Evolutionary conservation across 2,113 vertebrate genomes (phyloP), one percentile per base, ranked within the genome.

Genomic region (Oryzias javanicus): DNA sequence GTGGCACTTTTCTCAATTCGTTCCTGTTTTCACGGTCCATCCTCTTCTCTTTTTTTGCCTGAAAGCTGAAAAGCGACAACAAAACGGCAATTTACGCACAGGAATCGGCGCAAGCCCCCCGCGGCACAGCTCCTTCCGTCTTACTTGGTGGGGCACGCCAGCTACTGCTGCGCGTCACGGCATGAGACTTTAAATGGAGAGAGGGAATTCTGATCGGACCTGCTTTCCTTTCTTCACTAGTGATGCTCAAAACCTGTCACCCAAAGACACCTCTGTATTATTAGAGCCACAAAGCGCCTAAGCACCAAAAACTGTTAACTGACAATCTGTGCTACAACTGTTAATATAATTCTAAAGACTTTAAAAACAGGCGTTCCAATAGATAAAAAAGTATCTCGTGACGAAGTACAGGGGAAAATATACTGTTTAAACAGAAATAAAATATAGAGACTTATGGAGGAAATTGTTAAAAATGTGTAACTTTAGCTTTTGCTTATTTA

Each of bases 11-110:
- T 72, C 85, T 76, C 89, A 72, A 92, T 91, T 92, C 88, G 89
- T 89, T 90, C 87, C 91, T 87, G 85, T 54, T 91, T 90, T 91
- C 91, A 93, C 89, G 91, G 91, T 91, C 80, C 89, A 55, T 82
- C 89, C 87, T 86, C 84, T 76, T 42, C 62, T 60, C 77, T 85
- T 79, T 78, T 68, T 79, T 29, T 60, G 80, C 76, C 76, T 79
- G 74, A 71, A 72, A 74, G 42, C 73, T 91, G 73, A 91, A 90
- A 89, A 42, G 81, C 53, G 20, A 29, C 70, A 79, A 90, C 88
- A 88, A 91, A 91, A 87, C 74, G 71, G 60, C 88, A 89, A 90
- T 91, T 90, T 89, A 90, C 66, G 59, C 74, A 64, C 57, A 78
- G 65, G 81, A 84, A 81, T 74, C 48, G 83, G 60, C 82, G 77